These are phyloP conservation scores for Procapra przewalskii DNA, from an alignment of 2,113 vertebrate genomes.

Conservation along the genomic window DNA sequence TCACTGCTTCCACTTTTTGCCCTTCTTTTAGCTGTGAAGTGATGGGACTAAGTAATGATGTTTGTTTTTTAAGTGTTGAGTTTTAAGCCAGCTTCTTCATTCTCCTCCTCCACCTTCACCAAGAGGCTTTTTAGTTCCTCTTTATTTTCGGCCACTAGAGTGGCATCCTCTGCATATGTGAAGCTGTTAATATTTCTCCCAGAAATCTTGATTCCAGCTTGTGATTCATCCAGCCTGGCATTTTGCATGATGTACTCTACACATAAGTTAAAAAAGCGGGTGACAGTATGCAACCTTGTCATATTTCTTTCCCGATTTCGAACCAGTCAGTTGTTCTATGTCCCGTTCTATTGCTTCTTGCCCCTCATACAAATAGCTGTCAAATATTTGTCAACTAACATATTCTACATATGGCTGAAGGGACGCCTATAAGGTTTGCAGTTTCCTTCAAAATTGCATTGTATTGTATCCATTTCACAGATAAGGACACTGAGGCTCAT, in stretches of 20 bases:
- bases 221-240: not conserved
- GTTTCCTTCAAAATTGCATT: not conserved
- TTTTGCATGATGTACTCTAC: not conserved
- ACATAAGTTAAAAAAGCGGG: not conserved
- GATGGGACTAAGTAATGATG: not conserved
- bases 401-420: not conserved
- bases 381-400: not conserved
- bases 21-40: not conserved
- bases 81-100: not conserved
- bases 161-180: not conserved
- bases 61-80: not conserved
- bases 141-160: not conserved
- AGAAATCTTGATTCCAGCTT: not conserved
- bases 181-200: not conserved
- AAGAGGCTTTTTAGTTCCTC: not conserved
- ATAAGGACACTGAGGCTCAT: not conserved
- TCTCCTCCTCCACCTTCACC: not conserved
- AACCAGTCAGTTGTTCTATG: not conserved
- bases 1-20: not conserved
- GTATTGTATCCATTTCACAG: not conserved
- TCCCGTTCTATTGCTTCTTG: not conserved
- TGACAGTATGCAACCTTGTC: not conserved
- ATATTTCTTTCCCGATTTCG: not conserved
- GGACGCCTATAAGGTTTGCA: not conserved
- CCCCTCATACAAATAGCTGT: not conserved